Percentiles rank a stretch among this genome's conserved stretches.
Evolutionary conservation across 2,888 invertebrate genomes (phyloP).

Genomic region (Drosophila leonis): DNA sequence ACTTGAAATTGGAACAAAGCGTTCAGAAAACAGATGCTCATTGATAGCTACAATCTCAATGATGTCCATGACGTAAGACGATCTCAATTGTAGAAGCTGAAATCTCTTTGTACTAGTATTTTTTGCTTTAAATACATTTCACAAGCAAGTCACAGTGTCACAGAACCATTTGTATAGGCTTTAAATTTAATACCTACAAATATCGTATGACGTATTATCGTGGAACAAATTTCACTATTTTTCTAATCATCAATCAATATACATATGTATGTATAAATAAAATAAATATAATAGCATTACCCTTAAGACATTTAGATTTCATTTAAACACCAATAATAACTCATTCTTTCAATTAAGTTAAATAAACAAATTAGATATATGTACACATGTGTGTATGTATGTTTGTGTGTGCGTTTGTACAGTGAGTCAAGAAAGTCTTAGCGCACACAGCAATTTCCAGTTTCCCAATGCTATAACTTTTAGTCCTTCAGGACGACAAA

Average conservation of each 20-base stretch:
- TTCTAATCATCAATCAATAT: background rate
- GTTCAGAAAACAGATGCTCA: constrained; percentile 33
- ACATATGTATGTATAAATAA: background rate
- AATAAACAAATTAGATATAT: background rate
- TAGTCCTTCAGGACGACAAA: background rate
- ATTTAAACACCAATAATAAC: background rate
- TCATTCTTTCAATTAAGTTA: background rate
- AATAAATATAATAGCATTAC: background rate
- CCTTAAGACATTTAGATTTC: background rate
- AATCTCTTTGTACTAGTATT: constrained; percentile 19
- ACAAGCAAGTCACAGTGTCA: constrained; percentile 35
- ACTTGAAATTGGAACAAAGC: background rate
- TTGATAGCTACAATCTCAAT: constrained; percentile 35
- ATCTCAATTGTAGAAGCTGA: constrained; percentile 20
- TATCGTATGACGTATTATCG: background rate
- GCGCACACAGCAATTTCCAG: background rate
- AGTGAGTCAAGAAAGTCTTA: background rate
- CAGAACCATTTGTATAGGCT: constrained; percentile 1
- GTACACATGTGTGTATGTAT: background rate
- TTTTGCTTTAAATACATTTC: background rate
- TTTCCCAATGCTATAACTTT: background rate
- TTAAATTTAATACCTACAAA: background rate
- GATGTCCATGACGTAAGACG: constrained; percentile 51
- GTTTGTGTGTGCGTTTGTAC: background rate
- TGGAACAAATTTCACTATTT: background rate